Percentiles rank a stretch among this genome's conserved stretches.
Conservation (phyloP, 2,888 invertebrate species). For the Xestoiulus laeticollis region DNA sequence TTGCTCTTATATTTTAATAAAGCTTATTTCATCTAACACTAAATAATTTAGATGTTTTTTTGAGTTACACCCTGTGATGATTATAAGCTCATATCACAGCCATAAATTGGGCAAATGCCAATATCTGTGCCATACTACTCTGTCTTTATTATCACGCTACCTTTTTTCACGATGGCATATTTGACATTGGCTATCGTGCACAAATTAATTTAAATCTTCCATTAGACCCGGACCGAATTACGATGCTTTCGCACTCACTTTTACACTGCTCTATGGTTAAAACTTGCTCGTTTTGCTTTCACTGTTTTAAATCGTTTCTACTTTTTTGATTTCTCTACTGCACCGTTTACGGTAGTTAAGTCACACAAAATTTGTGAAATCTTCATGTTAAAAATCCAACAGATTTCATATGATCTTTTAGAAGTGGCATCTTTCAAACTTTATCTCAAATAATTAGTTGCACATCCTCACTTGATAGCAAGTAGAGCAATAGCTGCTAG, state of each 20-base stretch:
- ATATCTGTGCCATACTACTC: not conserved
- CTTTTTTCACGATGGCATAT: not conserved
- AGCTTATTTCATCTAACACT: not conserved
- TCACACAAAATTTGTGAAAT: not conserved
- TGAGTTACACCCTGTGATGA: slow-evolving; percentile 18
- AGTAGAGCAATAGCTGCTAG: not conserved
- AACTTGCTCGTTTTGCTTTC: not conserved
- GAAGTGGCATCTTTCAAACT: not conserved
- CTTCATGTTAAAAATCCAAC: not conserved
- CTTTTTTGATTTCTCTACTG: not conserved
- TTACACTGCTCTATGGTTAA: not conserved
- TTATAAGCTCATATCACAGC: not conserved
- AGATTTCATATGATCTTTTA: not conserved
- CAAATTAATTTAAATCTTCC: not conserved
- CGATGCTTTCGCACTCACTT: not conserved
- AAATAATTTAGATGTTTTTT: not conserved
- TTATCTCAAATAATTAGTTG: not conserved
- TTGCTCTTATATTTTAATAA: not conserved
- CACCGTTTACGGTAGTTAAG: not conserved
- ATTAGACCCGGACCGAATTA: not conserved
- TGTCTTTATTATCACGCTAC: not conserved
- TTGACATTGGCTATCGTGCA: not conserved
- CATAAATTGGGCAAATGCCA: slow-evolving; percentile 5
- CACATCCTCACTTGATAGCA: not conserved
- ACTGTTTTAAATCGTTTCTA: not conserved